phyloP scores from a whole-genome alignment of 2,797 vertebrate species.

The Clamator glandarius region DNA sequence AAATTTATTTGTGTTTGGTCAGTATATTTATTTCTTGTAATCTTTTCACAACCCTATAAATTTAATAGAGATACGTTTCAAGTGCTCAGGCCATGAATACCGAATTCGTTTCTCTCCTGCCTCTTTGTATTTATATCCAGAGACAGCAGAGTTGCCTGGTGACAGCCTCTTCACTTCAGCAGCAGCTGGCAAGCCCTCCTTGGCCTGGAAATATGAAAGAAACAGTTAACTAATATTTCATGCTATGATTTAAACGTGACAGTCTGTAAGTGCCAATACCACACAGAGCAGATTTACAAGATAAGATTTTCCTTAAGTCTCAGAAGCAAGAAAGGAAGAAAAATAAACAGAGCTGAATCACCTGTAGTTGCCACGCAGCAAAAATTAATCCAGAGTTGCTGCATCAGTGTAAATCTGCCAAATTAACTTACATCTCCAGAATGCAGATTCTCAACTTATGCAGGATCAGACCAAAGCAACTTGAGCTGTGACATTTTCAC shows the following conservation, averaged over 20 bases:
- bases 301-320: slow-evolving; percentile 28
- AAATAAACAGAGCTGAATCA: not conserved
- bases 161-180: slow-evolving; percentile 54
- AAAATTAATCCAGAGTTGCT: slow-evolving; percentile 15
- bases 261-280: slow-evolving; percentile 13
- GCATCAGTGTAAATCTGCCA: slow-evolving; percentile 4
- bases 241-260: slow-evolving; percentile 45
- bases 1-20: slow-evolving; percentile 1
- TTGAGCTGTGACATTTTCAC: slow-evolving; percentile 44
- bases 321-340: slow-evolving; percentile 23
- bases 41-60: slow-evolving; percentile 51
- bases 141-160: slow-evolving; percentile 64
- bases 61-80: slow-evolving; percentile 55
- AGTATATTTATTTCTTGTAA: slow-evolving; percentile 25
- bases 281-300: slow-evolving; percentile 11
- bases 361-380: not conserved
- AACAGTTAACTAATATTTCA: slow-evolving; percentile 65
- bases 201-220: slow-evolving; percentile 22
- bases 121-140: slow-evolving; percentile 32
- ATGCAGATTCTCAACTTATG: slow-evolving; percentile 16
- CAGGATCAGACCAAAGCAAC: slow-evolving; percentile 7
- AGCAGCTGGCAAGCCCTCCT: slow-evolving; percentile 59
- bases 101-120: slow-evolving; percentile 42
- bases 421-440: slow-evolving; percentile 25
- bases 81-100: slow-evolving; percentile 37